Conservation (phyloP, 2,113 vertebrate genomes). For the Coregonus clupeaformis region DNA sequence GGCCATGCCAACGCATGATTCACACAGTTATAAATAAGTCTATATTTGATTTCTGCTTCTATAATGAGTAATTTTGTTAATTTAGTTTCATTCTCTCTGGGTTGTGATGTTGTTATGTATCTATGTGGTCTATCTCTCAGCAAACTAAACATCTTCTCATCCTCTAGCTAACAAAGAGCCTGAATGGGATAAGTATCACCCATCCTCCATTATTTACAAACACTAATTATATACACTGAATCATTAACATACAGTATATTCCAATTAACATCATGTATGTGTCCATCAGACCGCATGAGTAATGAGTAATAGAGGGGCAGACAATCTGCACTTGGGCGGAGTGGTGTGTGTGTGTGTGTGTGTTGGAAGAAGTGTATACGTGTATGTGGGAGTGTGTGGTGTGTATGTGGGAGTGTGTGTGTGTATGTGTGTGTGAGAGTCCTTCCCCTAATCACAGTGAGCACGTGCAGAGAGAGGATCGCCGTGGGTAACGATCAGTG, state of each 20-base stretch:
- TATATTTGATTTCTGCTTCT: constrained; percentile 37
- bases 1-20: neutral
- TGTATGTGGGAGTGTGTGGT: too few species aligned
- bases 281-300: constrained; percentile 19
- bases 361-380: too few species aligned
- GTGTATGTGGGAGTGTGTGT: too few species aligned
- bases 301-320: neutral
- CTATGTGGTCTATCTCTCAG: constrained; percentile 17
- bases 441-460: constrained; percentile 63
- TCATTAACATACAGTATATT: constrained; percentile 52
- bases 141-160: constrained; percentile 42
- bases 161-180: constrained; percentile 22
- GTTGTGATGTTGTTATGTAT: neutral
- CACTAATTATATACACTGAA: constrained; percentile 58
- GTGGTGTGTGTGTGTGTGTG: neutral
- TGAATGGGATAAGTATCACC: constrained; percentile 31
- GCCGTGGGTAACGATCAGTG: constrained; percentile 55
- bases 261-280: constrained; percentile 49
- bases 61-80: constrained; percentile 15
- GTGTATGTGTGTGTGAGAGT: constrained; percentile 13
- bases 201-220: constrained; percentile 50
- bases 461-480: constrained; percentile 54
- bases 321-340: neutral
- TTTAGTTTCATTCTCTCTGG: constrained; percentile 15
- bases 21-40: constrained; percentile 2